Evolutionary conservation across 2,888 invertebrate genomes (phyloP), one percentile per base, ranked within the genome.

Genomic region (Muscina levida): DNA sequence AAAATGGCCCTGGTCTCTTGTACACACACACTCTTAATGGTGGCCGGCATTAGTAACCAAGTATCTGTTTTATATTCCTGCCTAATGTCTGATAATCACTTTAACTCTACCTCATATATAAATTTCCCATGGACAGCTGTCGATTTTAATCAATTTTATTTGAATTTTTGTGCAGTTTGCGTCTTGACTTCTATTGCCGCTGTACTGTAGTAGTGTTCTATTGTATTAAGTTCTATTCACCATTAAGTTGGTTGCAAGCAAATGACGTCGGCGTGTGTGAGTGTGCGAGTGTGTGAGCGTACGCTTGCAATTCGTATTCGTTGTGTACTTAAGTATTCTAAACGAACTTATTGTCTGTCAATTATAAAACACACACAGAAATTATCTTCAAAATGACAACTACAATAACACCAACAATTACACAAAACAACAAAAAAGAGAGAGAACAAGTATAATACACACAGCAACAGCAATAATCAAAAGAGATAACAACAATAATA

Each of bases 101-200:
- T 75, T 13, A 74, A 59, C 42, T 22, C 62, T n/a, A 42, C 59
- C 19, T 22, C 51, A 39, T n/a, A n/a, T n/a, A n/a, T n/a, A 37
- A 42, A 42, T 62, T 53, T 42, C 62, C 53, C 76, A 59, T 57
- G 72, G 79, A 80, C 79, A 80, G 79, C 79, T 80, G 79, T 80
- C 79, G 79, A 80, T 80, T 76, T 73, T 80, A 80, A 80, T 80
- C 79, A 76, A 66, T 74, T 67, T 37, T 51, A 15, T 4, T 37
- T 31, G 31, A 31, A 56, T 24, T 46, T 72, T 51, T 37, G 3
- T 53, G 53, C 5, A 57, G 37, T 62, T 62, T 22, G 53, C 5
- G 37, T 39, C 42, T 62, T 22, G 8, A 42, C 37, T 62, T 42
- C 5, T 19, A 42, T 62, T 62, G 37, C 39, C 19, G 22, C 42